Evolutionary conservation across 2,113 vertebrate genomes (phyloP).

Genomic region (human): GRCh38 chr18:45433001-45433500

Average conservation of each 20-base stretch:
- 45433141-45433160: not conserved
- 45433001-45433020: not conserved
- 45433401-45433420: constrained; percentile 18
- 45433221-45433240: not conserved
- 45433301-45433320: not conserved
- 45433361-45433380: not conserved
- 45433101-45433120: not conserved
- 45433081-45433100: not conserved
- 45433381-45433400: not conserved
- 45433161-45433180: not conserved
- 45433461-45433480: not conserved
- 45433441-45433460: not conserved
- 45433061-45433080: not conserved
- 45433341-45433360: not conserved
- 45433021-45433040: not conserved
- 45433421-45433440: not conserved
- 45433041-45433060: not conserved
- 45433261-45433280: not conserved
- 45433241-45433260: not conserved
- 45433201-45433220: not conserved
- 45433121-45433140: not conserved
- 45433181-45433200: not conserved
- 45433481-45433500: not conserved
- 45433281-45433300: not conserved
- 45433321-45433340: not conserved